Base-by-base conservation (phyloP, 2,113 vertebrate species). In the Daubentonia madagascariensis region DNA sequence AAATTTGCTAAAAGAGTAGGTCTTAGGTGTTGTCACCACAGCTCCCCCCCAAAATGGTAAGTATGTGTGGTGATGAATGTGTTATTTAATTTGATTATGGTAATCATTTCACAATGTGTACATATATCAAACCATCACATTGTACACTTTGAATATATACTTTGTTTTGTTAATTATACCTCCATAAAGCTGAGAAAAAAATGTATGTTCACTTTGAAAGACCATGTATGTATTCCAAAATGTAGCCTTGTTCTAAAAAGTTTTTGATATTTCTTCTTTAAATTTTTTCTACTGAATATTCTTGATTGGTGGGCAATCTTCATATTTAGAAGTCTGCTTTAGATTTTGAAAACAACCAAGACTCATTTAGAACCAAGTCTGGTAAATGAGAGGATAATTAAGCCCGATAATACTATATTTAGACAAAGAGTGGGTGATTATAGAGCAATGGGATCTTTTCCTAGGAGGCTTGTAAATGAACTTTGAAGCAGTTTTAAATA, bases 261-360 rank as follows among this genome's bases (percentile, higher is more conserved):
- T 40, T 80, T 72, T 81, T 25, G 35, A 40, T 30, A 72, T 1
- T 80, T 63, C 20, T 35, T 40, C 17, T 52, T 75, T 40, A 30
- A 72, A 73, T 17, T 1, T 37, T 92, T 75, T 73, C 28, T 91
- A 16, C 13, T 22, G 22, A 54, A 65, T 80, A 63, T 79, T 70
- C 45, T 65, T 80, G 73, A 61, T 25, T 79, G n/a, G 37, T 63
- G 20, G 70, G 6, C 17, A 40, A 18, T 54, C 23, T 79, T 94
- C 54, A 90, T 94, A 65, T 73, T 80, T 91, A 79, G 63, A 80
- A 90, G 23, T 18, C 37, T 86, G 37, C 35, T 54, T 65, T 40
- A 37, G 65, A 52, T 94, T 91, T 91, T 91, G n/a, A 94, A 80
- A 90, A 63, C 30, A 94, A 86, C 37, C 32, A 57, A 91, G 63